Base-by-base conservation (phyloP, 1,140 invertebrate species). In the Drosophila repletoides region DNA sequence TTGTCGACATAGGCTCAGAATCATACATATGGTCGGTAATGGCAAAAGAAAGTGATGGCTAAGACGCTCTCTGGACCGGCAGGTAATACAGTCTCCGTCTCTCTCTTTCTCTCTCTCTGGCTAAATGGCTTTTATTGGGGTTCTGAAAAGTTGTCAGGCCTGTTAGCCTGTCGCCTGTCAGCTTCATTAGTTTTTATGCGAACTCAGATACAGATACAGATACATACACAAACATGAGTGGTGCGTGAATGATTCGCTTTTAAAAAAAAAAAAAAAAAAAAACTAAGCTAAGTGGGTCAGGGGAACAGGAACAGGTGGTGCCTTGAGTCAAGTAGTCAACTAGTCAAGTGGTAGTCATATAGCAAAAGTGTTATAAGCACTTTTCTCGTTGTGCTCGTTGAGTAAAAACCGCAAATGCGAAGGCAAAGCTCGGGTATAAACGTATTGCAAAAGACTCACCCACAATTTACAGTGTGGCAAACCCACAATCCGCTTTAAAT, bases 181-280 rank as follows among this genome's bases (percentile, higher is more conserved):
- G 36, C 61, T 71, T 71, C 67, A 71, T 71, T 71, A 71, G 67
- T 71, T 71, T 71, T 71, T 66, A 66, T 69, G 29, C 43, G 26
- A 21, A 45, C 29, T 26, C 19, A 53, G 29, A 53, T 15, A 51
- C 10, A 45, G 15, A 51, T 17, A 38, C 60, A 28, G 9, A 19
- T 33, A 46, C 29, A 49, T 10, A 40, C 19, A 31, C 15, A 52
- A 2, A 9, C 5, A 28, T n/a, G 15, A 29, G 17, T 5, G 34
- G 10, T 70, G 61, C 43, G 67, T 58, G 52, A 36, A 43, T 65
- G 61, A 58, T 59, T 45, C 61, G 61, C 36, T 64, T 56, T 69
- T 69, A 69, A 65, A 33, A n/a, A n/a, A n/a, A n/a, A n/a, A n/a
- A n/a, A n/a, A n/a, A n/a, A n/a, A n/a, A n/a, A n/a, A n/a, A n/a